A percentile compares a stretch with the other conserved stretches of the same genome.
These are phyloP conservation scores for Clitarchus hookeri DNA, from an alignment of 2,888 invertebrate species.

Conservation along the genomic window DNA sequence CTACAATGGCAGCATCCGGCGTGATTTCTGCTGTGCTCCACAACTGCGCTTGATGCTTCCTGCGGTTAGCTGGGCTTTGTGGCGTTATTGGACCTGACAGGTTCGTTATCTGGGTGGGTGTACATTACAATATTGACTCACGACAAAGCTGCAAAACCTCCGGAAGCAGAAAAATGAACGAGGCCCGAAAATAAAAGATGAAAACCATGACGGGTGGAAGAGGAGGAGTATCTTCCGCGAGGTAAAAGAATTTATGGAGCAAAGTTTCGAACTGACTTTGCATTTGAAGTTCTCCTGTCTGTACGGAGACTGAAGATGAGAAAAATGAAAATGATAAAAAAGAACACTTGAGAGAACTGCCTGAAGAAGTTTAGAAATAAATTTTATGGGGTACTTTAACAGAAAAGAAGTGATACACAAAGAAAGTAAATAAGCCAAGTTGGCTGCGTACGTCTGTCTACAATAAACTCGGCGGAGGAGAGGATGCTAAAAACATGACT, in stretches of 20 bases:
- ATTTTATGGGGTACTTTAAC: not conserved
- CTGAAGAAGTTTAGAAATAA: not conserved
- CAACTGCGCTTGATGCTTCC: too few relatives aligned
- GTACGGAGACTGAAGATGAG: not conserved
- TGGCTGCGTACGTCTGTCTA: not conserved
- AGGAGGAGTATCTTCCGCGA: not conserved
- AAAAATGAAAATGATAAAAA: not conserved
- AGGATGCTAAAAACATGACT: too few relatives aligned
- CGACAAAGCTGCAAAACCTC: not conserved
- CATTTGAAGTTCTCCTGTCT: not conserved
- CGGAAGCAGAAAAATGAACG: not conserved
- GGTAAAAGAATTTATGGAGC: conserved; percentile 14
- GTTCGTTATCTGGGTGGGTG: not conserved
- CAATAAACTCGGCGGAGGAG: not conserved
- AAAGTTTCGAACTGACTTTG: not conserved
- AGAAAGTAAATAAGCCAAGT: not conserved
- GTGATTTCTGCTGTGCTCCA: too few relatives aligned
- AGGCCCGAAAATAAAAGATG: not conserved
- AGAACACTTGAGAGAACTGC: not conserved
- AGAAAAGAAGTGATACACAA: not conserved
- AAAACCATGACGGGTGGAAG: not conserved
- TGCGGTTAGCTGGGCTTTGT: too few relatives aligned
- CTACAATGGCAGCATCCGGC: too few relatives aligned
- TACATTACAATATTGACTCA: too few relatives aligned
- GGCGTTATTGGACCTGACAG: not conserved